phyloP scores from a whole-genome alignment of 2,797 vertebrate genomes.

The Cossypha heuglini region DNA sequence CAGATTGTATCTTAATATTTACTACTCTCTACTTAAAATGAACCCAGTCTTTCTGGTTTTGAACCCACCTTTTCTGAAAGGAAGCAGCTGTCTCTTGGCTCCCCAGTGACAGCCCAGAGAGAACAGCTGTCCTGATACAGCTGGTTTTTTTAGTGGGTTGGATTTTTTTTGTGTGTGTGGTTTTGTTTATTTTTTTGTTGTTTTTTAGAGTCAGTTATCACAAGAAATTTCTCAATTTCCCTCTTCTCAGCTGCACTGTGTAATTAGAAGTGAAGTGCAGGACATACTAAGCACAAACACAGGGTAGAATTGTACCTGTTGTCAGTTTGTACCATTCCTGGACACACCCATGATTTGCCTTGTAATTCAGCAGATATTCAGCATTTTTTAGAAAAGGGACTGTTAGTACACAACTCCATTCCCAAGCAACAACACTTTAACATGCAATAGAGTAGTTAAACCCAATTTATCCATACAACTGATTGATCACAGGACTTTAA shows the following conservation, averaged over 20 bases:
- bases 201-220: neutral
- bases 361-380: neutral
- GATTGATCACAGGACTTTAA: neutral
- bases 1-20: neutral
- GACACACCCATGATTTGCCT: neutral
- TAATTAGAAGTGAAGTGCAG: neutral
- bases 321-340: neutral
- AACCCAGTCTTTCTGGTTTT: conserved; percentile 32
- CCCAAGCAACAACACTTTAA: neutral
- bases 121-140: neutral
- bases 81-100: neutral
- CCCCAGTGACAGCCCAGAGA: neutral
- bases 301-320: neutral
- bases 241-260: neutral
- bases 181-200: neutral
- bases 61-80: neutral
- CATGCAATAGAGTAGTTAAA: neutral
- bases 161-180: no score
- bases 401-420: neutral
- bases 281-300: neutral
- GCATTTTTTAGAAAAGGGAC: neutral
- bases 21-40: neutral
- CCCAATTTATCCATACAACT: accelerated
- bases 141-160: accelerated
- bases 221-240: neutral